Base-by-base conservation (phyloP, 2,113 vertebrate genomes). In the Rattus rattus region DNA sequence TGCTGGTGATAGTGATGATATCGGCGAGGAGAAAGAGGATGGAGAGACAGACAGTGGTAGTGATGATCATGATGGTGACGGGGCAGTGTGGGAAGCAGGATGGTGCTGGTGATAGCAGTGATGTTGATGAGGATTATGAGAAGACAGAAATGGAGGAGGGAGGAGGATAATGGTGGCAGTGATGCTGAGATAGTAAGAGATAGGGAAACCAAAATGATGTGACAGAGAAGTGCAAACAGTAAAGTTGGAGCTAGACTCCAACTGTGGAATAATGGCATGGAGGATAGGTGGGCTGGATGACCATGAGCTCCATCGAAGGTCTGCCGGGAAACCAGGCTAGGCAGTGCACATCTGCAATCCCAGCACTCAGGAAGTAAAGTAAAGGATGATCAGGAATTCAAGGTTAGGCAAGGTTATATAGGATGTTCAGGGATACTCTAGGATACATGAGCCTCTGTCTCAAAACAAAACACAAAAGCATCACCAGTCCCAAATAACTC, bases 141-240 rank as follows among this genome's bases (percentile, higher is more conserved):
- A 33, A 67, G 65, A 28, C 13, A 67, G 67, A 33, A 67, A 6
- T 14, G 67, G 5, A 36, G 67, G 13, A 36, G 67, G 30, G 67
- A 43, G 2, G 2, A 14, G 7, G 12, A 16, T 19, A 1, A 14
- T 11, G 11, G 56, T 14, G 11, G 19, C 16, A 1, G 56, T 83
- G 56, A 61, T 8, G 14, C 5, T 28, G 76, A 47, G 24, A 24
- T 47, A 39, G 20, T 43, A 28, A 43, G 72, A 17, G 54, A 56
- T 8, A 28, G 56, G 36, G 19, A 69, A 39, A 80, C 43, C 65
- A 54, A 91, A 33, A 69, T 20, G 7, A n/a, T 20, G 22, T 39
- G 76, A 52, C 13, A 54, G 30, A 80, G 26, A n/a, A 77, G 39
- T 20, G 4, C 24, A 65, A 69, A 54, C 17, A 65, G 30, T 79